Evolutionary conservation across 2,888 invertebrate species (phyloP), one percentile per base, ranked within the genome.

Genomic region (Scotopteryx bipunctaria): DNA sequence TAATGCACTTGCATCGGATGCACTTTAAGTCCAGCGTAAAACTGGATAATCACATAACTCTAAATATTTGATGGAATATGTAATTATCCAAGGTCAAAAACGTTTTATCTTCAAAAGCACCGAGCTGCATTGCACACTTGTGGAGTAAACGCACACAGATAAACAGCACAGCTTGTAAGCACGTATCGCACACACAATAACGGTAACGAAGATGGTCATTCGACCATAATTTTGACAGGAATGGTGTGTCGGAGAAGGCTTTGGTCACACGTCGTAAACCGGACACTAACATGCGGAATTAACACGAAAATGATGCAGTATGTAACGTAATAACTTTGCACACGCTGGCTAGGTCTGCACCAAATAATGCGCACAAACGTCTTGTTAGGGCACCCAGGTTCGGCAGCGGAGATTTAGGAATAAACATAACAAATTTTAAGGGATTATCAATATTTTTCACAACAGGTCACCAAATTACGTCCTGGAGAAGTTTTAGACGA

Each of bases 401-500:
- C 89, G 89, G 89, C 88, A 78, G 79, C 81, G 83, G 87, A 87
- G 87, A 84, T 67, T 64, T 83, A 81, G 81, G 83, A 84, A 81
- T 78, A 78, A 68, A 67, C 51, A 57, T 57, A 63, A 56, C n/a
- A n/a, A 57, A 53, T 23, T 33, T 66, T 63, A 71, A 70, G 77
- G 82, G 81, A 86, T 86, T 84, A 85, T 87, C 82, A 78, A 71
- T 86, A 58, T 89, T 88, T 86, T 89, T 85, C 83, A 86, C 79
- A 85, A 87, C 91, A 91, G 96, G 95, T 95, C 92, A 95, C 94
- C 91, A 96, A 96, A 94, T 95, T 97, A 91, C 96, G 97, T 78
- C 97, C 97, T 75, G 97, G 97, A 88, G 97, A 97, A 94, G 95
- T 97, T 88, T 90, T 96, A 92, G 96, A 96, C 92, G 97, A 97